phyloP scores from a whole-genome alignment of 1,140 invertebrate species.

The Apocrypta bakeri region DNA sequence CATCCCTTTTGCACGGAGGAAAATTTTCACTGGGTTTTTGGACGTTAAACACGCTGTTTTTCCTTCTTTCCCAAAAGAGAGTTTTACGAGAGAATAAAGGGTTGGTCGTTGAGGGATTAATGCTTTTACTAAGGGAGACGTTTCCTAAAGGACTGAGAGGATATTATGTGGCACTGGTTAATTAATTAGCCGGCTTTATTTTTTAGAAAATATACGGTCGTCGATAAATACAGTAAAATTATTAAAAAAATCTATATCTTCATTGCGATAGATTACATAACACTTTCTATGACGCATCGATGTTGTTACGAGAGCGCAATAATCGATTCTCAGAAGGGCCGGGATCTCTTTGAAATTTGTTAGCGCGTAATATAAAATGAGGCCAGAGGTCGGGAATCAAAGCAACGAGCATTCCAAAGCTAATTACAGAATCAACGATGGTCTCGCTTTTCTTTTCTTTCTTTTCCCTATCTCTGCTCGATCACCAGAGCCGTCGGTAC shows the following conservation, averaged over 20 bases:
- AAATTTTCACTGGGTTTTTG: slow-evolving; percentile 19
- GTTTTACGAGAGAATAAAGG: slow-evolving; percentile 15
- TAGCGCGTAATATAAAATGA: not conserved
- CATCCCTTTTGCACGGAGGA: slow-evolving; percentile 6
- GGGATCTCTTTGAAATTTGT: slow-evolving; percentile 4
- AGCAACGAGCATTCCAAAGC: slow-evolving; percentile 20
- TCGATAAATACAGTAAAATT: too few relatives aligned
- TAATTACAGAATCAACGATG: slow-evolving; percentile 20
- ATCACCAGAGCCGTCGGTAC: not conserved
- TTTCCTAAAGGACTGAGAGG: not conserved
- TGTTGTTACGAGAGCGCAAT: not conserved
- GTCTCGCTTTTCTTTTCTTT: slow-evolving; percentile 11
- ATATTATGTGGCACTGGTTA: not conserved
- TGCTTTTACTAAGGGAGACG: not conserved
- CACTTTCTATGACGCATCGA: too few relatives aligned
- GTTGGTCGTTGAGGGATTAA: not conserved
- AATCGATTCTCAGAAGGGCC: not conserved
- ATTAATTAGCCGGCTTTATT: slow-evolving; percentile 2
- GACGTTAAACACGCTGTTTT: slow-evolving; percentile 16
- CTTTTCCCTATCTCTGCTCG: not conserved
- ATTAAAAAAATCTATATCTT: too few relatives aligned
- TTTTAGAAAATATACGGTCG: not conserved
- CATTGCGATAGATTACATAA: too few relatives aligned
- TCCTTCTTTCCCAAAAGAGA: not conserved
- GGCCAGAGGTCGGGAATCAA: not conserved